Conservation (phyloP, 2,797 vertebrate genomes). For the Cuculus canorus region DNA sequence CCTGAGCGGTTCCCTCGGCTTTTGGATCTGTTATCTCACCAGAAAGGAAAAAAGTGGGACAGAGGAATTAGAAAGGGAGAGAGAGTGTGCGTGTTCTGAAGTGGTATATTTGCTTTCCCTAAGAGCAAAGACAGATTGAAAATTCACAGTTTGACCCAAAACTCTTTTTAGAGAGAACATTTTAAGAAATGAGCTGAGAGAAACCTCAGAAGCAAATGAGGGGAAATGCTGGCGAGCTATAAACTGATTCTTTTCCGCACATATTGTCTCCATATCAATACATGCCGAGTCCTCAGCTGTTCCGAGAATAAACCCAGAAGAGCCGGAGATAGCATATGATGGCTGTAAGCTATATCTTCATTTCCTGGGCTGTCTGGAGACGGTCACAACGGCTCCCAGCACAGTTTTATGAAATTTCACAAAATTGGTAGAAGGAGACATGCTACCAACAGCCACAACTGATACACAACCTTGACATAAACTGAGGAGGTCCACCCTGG, state of each 20-base stretch:
- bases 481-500: background rate
- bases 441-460: background rate
- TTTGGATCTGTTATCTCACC: background rate
- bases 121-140: slow-evolving; percentile 26
- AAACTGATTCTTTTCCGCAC: background rate
- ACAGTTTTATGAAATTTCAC: background rate
- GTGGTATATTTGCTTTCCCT: slow-evolving; percentile 3
- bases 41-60: background rate
- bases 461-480: background rate
- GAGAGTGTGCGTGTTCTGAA: background rate
- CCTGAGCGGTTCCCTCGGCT: background rate
- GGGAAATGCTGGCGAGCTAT: slow-evolving; percentile 3
- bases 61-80: background rate
- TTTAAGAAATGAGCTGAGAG: slow-evolving; percentile 22
- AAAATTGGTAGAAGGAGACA: background rate
- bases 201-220: background rate
- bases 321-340: background rate
- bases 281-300: background rate
- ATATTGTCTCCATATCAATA: background rate
- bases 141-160: slow-evolving; percentile 10
- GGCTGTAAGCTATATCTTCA: slow-evolving; percentile 2
- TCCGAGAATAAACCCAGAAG: slow-evolving; percentile 5
- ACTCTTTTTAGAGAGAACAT: background rate
- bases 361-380: slow-evolving; percentile 3
- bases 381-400: background rate